Percentiles rank a stretch among this genome's conserved stretches.
Conservation (phyloP, 2,113 vertebrate genomes). For the Malurus cyaneus region DNA sequence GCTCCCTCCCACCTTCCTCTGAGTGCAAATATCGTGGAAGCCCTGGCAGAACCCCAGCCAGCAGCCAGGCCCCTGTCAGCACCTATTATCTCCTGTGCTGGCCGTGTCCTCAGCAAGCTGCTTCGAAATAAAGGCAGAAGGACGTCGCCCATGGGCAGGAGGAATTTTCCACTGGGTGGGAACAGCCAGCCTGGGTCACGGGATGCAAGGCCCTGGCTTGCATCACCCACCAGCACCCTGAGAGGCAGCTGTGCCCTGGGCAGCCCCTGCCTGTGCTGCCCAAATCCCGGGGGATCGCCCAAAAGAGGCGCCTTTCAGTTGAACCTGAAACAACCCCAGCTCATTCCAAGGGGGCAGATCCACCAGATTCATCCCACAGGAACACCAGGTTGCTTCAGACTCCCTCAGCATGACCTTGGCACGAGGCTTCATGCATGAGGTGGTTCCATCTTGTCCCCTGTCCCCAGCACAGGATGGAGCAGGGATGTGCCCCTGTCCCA, state of each 20-base stretch:
- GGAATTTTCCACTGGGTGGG: conserved; percentile 29
- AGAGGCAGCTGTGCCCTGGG: not conserved
- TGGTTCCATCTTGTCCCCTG: not conserved
- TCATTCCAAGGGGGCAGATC: not conserved
- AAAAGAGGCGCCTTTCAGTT: not conserved
- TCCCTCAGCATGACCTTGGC: accelerated
- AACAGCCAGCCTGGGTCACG: not conserved
- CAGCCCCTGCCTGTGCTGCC: not conserved
- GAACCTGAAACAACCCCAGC: not conserved
- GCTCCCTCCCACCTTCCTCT: not conserved
- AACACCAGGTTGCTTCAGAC: not conserved
- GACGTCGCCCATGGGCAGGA: not conserved
- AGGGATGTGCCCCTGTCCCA: not conserved
- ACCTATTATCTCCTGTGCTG: conserved; percentile 34
- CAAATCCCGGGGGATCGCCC: not conserved
- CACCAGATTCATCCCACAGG: not conserved
- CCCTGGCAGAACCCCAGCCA: not conserved
- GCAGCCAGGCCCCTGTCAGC: conserved; percentile 56
- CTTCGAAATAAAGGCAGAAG: conserved; percentile 34
- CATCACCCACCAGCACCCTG: not conserved
- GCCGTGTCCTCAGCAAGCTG: not conserved
- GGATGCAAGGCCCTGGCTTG: not conserved
- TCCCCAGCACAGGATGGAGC: not conserved
- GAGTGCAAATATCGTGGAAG: not conserved
- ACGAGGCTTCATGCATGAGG: accelerated